Percentiles rank a stretch among this genome's conserved stretches.
Conservation (phyloP, 2,113 vertebrate species). For the Rhabdornis inornatus region DNA sequence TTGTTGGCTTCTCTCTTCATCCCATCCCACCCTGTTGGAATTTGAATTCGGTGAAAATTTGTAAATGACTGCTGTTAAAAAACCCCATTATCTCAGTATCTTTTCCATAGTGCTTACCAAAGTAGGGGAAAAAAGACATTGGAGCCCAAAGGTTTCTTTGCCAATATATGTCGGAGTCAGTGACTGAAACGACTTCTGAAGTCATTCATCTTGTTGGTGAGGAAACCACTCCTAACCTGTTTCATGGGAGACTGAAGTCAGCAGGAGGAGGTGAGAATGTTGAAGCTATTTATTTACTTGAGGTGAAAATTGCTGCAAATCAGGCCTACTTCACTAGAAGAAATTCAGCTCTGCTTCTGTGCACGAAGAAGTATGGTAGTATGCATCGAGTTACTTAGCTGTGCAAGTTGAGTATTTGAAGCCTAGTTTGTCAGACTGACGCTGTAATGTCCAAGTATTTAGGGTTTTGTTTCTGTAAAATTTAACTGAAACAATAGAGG, state of each 20-base stretch:
- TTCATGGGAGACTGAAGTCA: neutral
- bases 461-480: neutral
- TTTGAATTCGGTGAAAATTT: neutral
- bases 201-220: neutral
- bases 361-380: neutral
- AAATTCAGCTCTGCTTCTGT: neutral
- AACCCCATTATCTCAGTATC: neutral
- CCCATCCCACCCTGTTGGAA: neutral
- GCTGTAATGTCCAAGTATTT: neutral
- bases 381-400: accelerated
- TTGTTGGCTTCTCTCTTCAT: neutral
- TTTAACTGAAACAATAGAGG: neutral
- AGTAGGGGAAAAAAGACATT: neutral
- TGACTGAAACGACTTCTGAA: neutral
- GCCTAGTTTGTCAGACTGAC: neutral
- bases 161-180: neutral
- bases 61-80: neutral
- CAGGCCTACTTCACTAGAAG: neutral
- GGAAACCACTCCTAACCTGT: neutral
- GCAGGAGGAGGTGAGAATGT: neutral
- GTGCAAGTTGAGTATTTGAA: neutral
- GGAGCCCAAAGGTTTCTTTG: neutral
- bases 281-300: neutral
- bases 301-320: neutral
- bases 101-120: neutral